phyloP scores from a whole-genome alignment of 2,797 vertebrate genomes.

The Erethizon dorsatum region DNA sequence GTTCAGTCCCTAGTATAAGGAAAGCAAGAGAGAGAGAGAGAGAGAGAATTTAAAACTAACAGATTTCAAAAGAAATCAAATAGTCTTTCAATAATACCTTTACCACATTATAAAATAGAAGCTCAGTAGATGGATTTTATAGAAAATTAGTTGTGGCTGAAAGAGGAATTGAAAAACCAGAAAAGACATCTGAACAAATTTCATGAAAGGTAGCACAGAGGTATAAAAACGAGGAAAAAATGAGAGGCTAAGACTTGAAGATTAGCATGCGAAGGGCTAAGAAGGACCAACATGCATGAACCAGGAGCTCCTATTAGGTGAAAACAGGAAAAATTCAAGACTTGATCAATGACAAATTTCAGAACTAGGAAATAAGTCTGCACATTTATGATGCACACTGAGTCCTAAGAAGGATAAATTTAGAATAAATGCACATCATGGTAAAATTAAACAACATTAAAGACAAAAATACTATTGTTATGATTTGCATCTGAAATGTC shows the following conservation, averaged over 20 bases:
- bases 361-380: conserved; percentile 2
- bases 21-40: neutral
- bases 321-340: conserved; percentile 30
- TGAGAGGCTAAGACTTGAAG: neutral
- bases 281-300: neutral
- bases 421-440: neutral
- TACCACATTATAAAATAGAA: neutral
- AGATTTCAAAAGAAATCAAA: conserved; percentile 38
- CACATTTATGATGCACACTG: neutral
- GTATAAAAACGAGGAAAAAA: neutral
- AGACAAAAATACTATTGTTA: neutral
- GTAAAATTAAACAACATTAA: conserved; percentile 1
- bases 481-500: neutral
- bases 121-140: neutral
- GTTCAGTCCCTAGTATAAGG: neutral
- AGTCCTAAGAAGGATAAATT: conserved; percentile 10
- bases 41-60: neutral
- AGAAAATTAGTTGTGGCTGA: neutral
- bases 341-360: neutral
- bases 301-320: neutral
- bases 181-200: conserved; percentile 6
- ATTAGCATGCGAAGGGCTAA: neutral
- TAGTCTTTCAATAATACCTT: neutral
- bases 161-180: neutral
- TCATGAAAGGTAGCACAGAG: conserved; percentile 12